Conservation (phyloP, 2,113 vertebrate species). For the Catharus fuscescens region DNA sequence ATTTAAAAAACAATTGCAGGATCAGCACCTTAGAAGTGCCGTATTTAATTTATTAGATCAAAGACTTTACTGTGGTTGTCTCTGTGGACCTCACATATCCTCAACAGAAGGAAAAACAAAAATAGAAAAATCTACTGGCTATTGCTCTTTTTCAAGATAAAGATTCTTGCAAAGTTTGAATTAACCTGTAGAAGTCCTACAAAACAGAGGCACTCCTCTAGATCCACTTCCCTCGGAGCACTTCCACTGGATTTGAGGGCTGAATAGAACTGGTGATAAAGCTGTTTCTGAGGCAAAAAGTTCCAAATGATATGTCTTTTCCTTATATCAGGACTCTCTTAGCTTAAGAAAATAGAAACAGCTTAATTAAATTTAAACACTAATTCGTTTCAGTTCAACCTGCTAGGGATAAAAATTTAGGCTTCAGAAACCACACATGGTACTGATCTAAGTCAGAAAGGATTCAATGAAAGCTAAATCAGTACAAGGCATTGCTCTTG, state of each 20-base stretch:
- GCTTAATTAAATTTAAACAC: neutral
- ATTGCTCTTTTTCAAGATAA: neutral
- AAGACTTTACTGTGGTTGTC: slow-evolving; percentile 1
- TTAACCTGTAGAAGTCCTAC: neutral
- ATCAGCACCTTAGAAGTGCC: slow-evolving; percentile 10
- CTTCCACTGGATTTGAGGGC: neutral
- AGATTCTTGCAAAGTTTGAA: neutral
- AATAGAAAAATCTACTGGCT: neutral
- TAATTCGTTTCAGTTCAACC: neutral
- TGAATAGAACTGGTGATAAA: neutral
- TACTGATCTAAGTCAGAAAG: neutral
- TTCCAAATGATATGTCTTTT: neutral
- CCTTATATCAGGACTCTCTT: neutral
- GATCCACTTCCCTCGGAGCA: neutral
- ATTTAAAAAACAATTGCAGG: neutral
- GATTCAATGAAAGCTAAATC: neutral
- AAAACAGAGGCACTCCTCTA: neutral
- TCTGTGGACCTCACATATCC: neutral
- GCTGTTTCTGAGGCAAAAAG: neutral
- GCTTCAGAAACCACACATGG: neutral
- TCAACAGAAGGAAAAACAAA: neutral
- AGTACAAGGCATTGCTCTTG: neutral
- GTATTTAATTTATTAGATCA: slow-evolving; percentile 47
- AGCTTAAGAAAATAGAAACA: neutral
- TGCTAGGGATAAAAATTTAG: neutral